Evolutionary conservation across 2,113 vertebrate species (phyloP).

Genomic region (Aviceda subcristata): DNA sequence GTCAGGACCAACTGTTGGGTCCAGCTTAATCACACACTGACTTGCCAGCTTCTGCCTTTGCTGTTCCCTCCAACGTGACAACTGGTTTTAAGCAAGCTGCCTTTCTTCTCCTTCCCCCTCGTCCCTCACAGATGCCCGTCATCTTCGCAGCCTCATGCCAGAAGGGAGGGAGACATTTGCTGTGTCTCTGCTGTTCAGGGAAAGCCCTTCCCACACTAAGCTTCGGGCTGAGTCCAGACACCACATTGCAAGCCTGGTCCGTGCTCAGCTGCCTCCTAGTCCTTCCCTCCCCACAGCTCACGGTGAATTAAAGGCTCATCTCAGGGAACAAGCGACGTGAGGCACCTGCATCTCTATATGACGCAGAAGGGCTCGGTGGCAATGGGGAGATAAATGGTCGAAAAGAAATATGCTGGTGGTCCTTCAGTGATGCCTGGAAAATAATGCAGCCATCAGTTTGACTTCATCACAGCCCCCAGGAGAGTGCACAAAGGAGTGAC

Average conservation of each 20-base stretch:
- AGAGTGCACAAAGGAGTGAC: neutral
- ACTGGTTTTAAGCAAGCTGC: neutral
- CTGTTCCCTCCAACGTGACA: neutral
- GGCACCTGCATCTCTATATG: neutral
- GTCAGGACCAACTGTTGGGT: neutral
- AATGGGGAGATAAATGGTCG: neutral
- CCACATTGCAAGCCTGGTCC: neutral
- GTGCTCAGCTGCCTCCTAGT: neutral
- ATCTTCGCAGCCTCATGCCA: neutral
- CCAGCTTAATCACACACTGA: neutral
- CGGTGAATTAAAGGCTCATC: neutral
- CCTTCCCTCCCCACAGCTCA: neutral
- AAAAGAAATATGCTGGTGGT: neutral
- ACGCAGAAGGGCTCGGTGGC: neutral
- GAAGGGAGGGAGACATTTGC: neutral
- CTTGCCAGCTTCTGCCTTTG: neutral
- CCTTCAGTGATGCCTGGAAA: neutral
- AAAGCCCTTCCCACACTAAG: neutral
- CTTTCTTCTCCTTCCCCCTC: neutral
- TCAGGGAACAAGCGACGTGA: rapidly evolving
- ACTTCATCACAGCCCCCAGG: neutral
- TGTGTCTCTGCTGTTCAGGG: neutral
- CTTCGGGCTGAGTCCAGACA: neutral
- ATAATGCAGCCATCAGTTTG: neutral
- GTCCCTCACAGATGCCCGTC: neutral